Evolutionary conservation across 2,113 vertebrate species (phyloP).

Genomic region (Sialia sialis): DNA sequence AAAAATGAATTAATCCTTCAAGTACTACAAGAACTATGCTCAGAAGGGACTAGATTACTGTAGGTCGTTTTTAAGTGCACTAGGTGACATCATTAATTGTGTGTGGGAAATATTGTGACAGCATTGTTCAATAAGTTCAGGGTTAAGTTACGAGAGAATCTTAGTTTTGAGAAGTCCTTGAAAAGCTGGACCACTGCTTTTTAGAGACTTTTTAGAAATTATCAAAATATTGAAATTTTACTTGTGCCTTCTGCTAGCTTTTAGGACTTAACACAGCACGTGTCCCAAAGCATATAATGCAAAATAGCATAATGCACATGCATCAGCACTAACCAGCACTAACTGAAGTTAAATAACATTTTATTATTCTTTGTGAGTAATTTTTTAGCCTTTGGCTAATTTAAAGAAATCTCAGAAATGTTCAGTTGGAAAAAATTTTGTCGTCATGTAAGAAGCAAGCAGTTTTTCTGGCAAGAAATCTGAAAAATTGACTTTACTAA

Average conservation of each 20-base stretch:
- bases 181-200: neutral
- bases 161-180: neutral
- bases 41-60: neutral
- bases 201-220: neutral
- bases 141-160: neutral
- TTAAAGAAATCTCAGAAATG: neutral
- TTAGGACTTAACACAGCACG: neutral
- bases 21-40: neutral
- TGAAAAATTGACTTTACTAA: conserved; percentile 2
- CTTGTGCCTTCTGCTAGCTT: neutral
- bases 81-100: neutral
- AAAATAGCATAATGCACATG: neutral
- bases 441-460: neutral
- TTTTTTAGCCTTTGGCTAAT: neutral
- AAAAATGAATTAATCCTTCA: neutral
- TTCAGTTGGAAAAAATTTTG: neutral
- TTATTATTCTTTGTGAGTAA: neutral
- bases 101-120: neutral
- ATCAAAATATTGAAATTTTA: neutral
- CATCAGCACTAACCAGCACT: neutral
- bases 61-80: neutral
- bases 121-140: neutral
- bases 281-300: neutral
- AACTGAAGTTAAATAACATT: neutral
- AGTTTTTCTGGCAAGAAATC: neutral